These are phyloP conservation scores for Callopanchax toddi DNA, from an alignment of 2,113 vertebrate genomes.

Conservation along the genomic window DNA sequence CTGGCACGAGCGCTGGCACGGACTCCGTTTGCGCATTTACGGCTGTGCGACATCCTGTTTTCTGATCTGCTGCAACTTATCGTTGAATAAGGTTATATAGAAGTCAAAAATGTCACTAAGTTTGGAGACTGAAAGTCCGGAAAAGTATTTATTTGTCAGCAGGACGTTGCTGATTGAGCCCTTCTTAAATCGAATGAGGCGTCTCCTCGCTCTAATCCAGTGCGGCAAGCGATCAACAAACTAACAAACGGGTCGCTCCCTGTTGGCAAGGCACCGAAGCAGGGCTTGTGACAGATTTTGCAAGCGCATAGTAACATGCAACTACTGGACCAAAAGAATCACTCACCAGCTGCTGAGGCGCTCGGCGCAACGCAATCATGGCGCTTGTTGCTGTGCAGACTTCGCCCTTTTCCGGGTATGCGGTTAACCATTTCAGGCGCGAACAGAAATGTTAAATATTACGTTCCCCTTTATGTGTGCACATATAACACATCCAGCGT, in stretches of 20 bases:
- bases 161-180: conserved; percentile 20
- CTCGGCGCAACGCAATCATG: conserved; percentile 79
- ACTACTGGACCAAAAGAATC: conserved; percentile 77
- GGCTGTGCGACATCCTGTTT: conserved; percentile 24
- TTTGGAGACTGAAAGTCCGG: no score
- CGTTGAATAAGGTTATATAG: no score
- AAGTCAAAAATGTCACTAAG: background rate
- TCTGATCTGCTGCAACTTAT: background rate
- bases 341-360: conserved; percentile 79
- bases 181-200: conserved; percentile 6
- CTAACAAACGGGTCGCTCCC: conserved; percentile 44
- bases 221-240: conserved; percentile 45
- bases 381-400: conserved; percentile 87
- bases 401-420: conserved; percentile 74
- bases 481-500: rapidly evolving
- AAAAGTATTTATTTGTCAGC: conserved; percentile 2
- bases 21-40: conserved; percentile 16
- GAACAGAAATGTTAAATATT: background rate
- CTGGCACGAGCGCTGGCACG: conserved; percentile 21
- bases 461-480: rapidly evolving
- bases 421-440: conserved; percentile 73
- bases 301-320: conserved; percentile 79
- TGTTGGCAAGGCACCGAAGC: conserved; percentile 67
- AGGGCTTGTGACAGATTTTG: conserved; percentile 75
- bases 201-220: conserved; percentile 36